Evolutionary conservation across 53 echinoderm and acorn worm genomes (phyloP), one percentile per base, ranked within the genome.

Genomic region (Paracentrotus lividus): DNA sequence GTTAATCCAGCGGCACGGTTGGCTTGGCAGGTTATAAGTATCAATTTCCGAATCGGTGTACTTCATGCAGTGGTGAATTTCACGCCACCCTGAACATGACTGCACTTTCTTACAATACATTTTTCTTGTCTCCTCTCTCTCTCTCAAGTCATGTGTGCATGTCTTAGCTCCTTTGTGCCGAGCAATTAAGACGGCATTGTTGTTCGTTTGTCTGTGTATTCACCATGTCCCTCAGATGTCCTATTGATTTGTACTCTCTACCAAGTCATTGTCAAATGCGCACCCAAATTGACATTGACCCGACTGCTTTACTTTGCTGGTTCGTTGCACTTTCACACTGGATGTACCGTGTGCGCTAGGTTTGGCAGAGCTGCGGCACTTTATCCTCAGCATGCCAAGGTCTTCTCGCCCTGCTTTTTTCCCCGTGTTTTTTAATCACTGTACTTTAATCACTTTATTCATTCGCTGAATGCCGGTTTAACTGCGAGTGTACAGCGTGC

Each of bases 211-310:
- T 92, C 81, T 24, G 77, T 55, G 77, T 57, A 60, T 59, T 92
- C 84, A 55, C 34, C 42, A 10, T 54, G 26, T 47, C 56, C 57
- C 57, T 55, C 92, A 92, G 77, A 78, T 59, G 32, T 77, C 43
- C 92, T 92, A 92, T 92, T 58, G 92, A 92, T 92, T 92, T 77
- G 78, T 92, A 78, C 92, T 92, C 92, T 77, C 32, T n/a, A 40
- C 60, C 18, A 57, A 92, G 81, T 78, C 92, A 78, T 92, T 92
- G 78, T 92, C 56, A 49, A 32, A 53, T 92, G 81, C 81, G 42
- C 36, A 7, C 81, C 43, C 54, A 92, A 92, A 78, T 92, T 92
- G 92, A 92, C 92, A 92, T 92, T 92, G 92, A 92, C 92, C 92
- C 92, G 38, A 16, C 78, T 81, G 58, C 72, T 69, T 78, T 81